phyloP scores from a whole-genome alignment of 2,888 invertebrate species.

The Hirtodrosophila trivittata region DNA sequence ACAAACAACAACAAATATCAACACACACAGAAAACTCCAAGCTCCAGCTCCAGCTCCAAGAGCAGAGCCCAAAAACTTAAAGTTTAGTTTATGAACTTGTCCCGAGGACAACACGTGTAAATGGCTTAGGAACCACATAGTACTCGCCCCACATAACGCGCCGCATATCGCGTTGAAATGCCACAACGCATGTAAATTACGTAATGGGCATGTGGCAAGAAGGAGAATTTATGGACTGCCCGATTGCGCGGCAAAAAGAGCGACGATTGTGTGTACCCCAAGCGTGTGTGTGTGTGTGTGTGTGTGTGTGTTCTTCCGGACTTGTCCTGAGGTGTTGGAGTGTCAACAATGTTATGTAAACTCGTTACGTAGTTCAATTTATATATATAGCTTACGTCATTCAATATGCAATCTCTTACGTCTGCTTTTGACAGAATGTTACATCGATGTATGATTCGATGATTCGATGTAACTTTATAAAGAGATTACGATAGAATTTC shows the following conservation, averaged over 20 bases:
- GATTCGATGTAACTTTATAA: too few species aligned
- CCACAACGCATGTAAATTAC: slow-evolving; percentile 64
- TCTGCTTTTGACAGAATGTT: too few species aligned
- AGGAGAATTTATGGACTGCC: slow-evolving; percentile 54
- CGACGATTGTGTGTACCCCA: slow-evolving; percentile 5
- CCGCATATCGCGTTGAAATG: slow-evolving; percentile 29
- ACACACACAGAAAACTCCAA: slow-evolving; percentile 24
- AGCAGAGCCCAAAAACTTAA: slow-evolving; percentile 34
- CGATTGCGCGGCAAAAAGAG: slow-evolving; percentile 17
- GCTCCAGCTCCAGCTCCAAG: slow-evolving; percentile 10
- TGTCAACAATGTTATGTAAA: neutral
- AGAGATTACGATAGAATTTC: neutral
- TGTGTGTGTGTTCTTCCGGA: neutral
- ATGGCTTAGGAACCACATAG: slow-evolving; percentile 16
- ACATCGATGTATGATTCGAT: too few species aligned
- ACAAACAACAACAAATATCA: slow-evolving; percentile 29
- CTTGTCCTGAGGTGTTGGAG: neutral
- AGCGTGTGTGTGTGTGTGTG: neutral
- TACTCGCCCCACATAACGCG: slow-evolving; percentile 6
- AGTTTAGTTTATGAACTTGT: slow-evolving; percentile 68
- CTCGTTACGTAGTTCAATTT: neutral
- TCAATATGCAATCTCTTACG: too few species aligned
- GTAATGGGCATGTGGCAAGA: slow-evolving; percentile 48
- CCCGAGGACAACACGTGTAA: slow-evolving; percentile 54
- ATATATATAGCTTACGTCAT: neutral